Base-by-base conservation (phyloP, 2,113 vertebrate genomes). In the Paralichthys olivaceus region DNA sequence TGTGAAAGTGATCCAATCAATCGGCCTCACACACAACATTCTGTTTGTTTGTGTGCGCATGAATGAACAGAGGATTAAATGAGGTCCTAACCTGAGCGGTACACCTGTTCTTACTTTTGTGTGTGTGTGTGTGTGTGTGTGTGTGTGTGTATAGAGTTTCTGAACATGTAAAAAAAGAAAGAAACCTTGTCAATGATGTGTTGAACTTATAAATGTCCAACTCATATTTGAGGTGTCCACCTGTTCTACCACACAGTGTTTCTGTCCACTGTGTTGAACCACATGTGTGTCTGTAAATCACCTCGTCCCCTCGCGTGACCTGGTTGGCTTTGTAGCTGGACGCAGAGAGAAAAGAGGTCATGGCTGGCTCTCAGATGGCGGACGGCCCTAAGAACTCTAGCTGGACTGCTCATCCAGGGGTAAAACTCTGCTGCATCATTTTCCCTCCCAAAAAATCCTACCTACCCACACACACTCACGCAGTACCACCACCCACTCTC, bases 311-410 rank as follows among this genome's bases (percentile, higher is more conserved):
- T 80, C 26, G 12, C 29, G 14, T 91, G 90, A 75, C 86, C 87
- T 72, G 87, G 67, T 87, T 90, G 90, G 89, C 80, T 88, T 80
- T 85, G 72, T 72, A 28, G 79, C 65, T 34, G 57, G 73, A 71
- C n/a, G 20, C 73, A 19, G 74, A 74, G 57, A 74, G 79, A 88
- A 91, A 91, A 69, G 90, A 91, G 91, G 92, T 90, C 91, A 93
- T 89, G 86, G 82, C 80, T 56, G 58, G 43, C 59, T 22, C 65
- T 88, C 88, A 92, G 77, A 90, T 89, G 89, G 88, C 80, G 20
- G 37, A 28, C 13, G 1, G 76, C 67, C 75, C 75, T 86, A 75
- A 92, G 84, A 87, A 89, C 77, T 77, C 72, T 75, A 73, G 86
- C 77, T 85, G 79, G 77, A 83, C 84, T 70, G 82, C 58, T 66